Evolutionary conservation across 2,888 invertebrate species (phyloP).

Genomic region (Phaonia tiefii): DNA sequence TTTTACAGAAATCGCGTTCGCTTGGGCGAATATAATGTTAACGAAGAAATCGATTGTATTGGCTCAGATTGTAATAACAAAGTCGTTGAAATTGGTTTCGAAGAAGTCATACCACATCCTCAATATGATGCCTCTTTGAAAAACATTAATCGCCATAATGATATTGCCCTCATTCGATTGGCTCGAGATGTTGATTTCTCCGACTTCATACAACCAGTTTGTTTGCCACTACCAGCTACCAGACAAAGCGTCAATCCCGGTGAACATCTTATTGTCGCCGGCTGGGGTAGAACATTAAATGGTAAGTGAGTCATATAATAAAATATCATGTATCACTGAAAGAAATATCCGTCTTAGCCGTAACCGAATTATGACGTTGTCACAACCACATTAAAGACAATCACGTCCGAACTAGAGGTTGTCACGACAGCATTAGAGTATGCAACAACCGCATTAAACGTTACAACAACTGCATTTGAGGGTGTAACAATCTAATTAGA

Average conservation of each 20-base stretch:
- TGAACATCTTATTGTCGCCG: conserved; percentile 82
- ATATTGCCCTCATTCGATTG: conserved; percentile 87
- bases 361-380: too few relatives aligned
- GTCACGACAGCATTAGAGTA: too few relatives aligned
- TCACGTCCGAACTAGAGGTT: neutral
- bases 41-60: conserved; percentile 78
- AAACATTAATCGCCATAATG: conserved; percentile 83
- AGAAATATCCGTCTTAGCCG: neutral
- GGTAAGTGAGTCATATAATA: conserved; percentile 64
- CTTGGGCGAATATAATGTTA: conserved; percentile 78
- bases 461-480: too few relatives aligned
- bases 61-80: conserved; percentile 83
- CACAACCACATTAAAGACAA: too few relatives aligned
- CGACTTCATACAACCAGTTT: conserved; percentile 84
- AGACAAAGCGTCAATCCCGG: conserved; percentile 77
- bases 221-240: conserved; percentile 81
- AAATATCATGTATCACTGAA: neutral
- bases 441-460: too few relatives aligned
- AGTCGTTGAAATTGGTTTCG: conserved; percentile 83
- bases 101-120: conserved; percentile 85
- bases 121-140: conserved; percentile 82
- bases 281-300: conserved; percentile 84
- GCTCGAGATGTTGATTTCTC: conserved; percentile 81
- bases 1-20: conserved; percentile 73
- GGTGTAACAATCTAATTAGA: too few relatives aligned